Conservation (phyloP, 1,140 invertebrate genomes). For the Apis dorsata region DNA sequence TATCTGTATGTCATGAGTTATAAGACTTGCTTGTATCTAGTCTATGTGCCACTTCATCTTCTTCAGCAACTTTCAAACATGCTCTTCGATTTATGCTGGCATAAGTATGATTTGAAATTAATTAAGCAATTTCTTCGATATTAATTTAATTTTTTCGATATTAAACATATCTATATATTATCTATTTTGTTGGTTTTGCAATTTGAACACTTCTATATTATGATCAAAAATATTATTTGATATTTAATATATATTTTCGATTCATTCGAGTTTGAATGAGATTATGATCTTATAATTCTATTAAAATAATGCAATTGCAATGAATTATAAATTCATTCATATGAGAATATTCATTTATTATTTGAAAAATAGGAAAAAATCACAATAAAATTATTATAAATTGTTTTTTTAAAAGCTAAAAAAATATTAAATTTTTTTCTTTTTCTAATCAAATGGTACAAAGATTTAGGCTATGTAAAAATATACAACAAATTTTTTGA, state of each 20-base stretch:
- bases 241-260: conserved; percentile 10
- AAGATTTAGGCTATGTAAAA: too few relatives aligned
- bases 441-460: too few relatives aligned
- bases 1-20: conserved; percentile 46
- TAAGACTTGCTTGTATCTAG: conserved; percentile 41
- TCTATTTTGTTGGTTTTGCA: conserved; percentile 6
- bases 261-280: not conserved
- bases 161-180: not conserved
- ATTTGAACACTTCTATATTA: not conserved
- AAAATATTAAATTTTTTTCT: too few relatives aligned
- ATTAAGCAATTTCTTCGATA: conserved; percentile 56
- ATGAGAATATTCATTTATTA: too few relatives aligned
- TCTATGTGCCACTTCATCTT: conserved; percentile 47
- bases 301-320: not conserved
- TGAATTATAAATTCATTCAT: not conserved
- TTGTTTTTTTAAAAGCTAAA: too few relatives aligned
- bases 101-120: conserved; percentile 58
- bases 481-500: too few relatives aligned
- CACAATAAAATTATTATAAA: too few relatives aligned
- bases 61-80: conserved; percentile 37
- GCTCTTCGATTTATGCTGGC: conserved; percentile 45
- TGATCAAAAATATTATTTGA: not conserved
- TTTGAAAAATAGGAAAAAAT: too few relatives aligned
- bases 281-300: not conserved
- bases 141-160: conserved; percentile 24